Evolutionary conservation across 2,888 invertebrate genomes (phyloP).

Genomic region (Tipula confusa): DNA sequence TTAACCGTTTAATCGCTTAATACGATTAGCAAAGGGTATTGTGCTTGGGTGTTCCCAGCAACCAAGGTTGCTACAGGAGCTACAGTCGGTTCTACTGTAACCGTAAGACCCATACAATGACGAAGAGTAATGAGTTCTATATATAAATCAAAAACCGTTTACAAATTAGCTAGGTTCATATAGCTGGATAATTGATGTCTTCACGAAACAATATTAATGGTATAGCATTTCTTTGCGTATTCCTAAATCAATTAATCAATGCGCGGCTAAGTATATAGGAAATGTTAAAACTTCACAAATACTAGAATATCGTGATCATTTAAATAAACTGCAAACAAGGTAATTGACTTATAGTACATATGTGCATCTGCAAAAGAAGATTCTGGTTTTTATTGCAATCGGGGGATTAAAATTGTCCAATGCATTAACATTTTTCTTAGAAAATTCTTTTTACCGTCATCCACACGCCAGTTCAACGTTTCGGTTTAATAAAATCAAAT

Average conservation of each 20-base stretch:
- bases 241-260: background rate
- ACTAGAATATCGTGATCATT: background rate
- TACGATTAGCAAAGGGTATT: no score
- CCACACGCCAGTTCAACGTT: background rate
- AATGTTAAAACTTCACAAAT: background rate
- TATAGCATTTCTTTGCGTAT: background rate
- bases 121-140: background rate
- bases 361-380: background rate
- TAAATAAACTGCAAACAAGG: background rate
- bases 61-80: no score
- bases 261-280: background rate
- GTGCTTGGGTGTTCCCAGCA: no score
- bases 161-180: background rate
- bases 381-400: background rate
- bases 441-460: background rate
- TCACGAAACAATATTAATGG: background rate
- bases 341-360: background rate
- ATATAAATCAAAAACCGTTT: background rate
- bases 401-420: background rate
- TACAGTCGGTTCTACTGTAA: background rate
- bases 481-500: background rate
- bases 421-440: background rate
- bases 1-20: no score
- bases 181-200: background rate
- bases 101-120: background rate